Evolutionary conservation across 2,888 invertebrate genomes (phyloP), one percentile per base, ranked within the genome.

Genomic region (Hermodice carunculata): DNA sequence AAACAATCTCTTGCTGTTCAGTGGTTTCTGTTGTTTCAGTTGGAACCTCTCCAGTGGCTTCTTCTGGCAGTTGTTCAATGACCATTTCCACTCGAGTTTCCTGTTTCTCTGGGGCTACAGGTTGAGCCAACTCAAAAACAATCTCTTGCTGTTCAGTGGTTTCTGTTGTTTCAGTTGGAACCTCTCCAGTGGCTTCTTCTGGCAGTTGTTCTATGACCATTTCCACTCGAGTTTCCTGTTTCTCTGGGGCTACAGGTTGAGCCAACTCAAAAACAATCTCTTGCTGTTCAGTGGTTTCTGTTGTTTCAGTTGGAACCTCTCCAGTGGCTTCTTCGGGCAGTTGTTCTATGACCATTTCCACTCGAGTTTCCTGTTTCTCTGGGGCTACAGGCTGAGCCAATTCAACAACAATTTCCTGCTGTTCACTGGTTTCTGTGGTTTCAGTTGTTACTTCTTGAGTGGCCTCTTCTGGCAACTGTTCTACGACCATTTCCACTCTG

Each of bases 161-260:
- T n/a, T n/a, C n/a, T n/a, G n/a, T n/a, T n/a, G n/a, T n/a, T n/a
- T n/a, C n/a, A n/a, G n/a, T 22, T 4, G 5, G 2, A 3, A 37
- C 53, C 26, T 32, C 53, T 28, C 28, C 49, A 37, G 42, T 40
- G 29, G 66, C 64, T 54, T 71, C 69, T 44, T 71, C 69, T 22
- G 67, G 44, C 14, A 67, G 69, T 59, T 67, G 56, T 42, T 72
- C 59, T 17, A 53, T 61, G 4, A 68, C 57, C 14, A 54, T 56
- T 24, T 42, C 43, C 26, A 43, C 69, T 17, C 34, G 59, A 14
- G 58, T 24, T 28, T 64, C 65, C 17, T 66, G 49, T 24, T 67
- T 66, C 6, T 60, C 64, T 6, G 73, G 51, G 11, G 67, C 67
- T 42, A 66, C 68, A 8, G 61, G n/a, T 29, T 64, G 46, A 28